A percentile compares a stretch with the other conserved stretches of the same genome.
These are phyloP conservation scores for Sebastolobus alascanus DNA, from an alignment of 2,797 vertebrate genomes.

Conservation along the genomic window DNA sequence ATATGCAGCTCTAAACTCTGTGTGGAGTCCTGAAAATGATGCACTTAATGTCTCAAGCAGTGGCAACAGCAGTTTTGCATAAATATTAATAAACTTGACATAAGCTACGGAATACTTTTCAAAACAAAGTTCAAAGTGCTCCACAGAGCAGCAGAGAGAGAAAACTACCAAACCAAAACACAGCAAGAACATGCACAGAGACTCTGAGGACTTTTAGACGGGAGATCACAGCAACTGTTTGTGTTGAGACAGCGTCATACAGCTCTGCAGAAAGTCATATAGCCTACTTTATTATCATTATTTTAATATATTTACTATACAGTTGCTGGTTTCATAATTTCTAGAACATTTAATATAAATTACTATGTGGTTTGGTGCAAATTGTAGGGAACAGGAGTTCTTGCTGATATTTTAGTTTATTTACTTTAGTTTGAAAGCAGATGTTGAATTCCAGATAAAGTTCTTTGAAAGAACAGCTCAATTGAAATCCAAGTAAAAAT, in stretches of 20 bases:
- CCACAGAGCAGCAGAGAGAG: not conserved
- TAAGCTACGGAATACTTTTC: constrained; percentile 12
- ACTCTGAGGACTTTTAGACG: not conserved
- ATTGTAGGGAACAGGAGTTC: not conserved
- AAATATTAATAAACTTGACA: constrained; percentile 37
- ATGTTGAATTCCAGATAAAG: not conserved
- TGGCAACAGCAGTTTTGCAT: constrained; percentile 28
- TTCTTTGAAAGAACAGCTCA: not conserved
- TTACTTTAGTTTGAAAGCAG: not conserved
- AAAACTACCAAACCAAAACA: not conserved
- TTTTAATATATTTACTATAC: not conserved
- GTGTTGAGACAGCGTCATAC: not conserved
- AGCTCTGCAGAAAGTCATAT: not conserved
- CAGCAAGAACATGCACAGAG: not conserved
- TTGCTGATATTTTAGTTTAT: not conserved
- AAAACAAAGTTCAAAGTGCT: constrained; percentile 38
- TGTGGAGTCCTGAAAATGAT: constrained; percentile 15
- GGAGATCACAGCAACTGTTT: not conserved
- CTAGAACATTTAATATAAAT: not conserved
- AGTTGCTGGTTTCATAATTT: not conserved
- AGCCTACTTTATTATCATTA: not conserved
- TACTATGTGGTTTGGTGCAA: not conserved
- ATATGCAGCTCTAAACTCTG: not conserved
- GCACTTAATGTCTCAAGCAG: constrained; percentile 22
- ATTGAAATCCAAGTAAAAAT: not conserved